These are phyloP conservation scores for Phengaris arion DNA, from an alignment of 2,888 invertebrate genomes.

Conservation along the genomic window DNA sequence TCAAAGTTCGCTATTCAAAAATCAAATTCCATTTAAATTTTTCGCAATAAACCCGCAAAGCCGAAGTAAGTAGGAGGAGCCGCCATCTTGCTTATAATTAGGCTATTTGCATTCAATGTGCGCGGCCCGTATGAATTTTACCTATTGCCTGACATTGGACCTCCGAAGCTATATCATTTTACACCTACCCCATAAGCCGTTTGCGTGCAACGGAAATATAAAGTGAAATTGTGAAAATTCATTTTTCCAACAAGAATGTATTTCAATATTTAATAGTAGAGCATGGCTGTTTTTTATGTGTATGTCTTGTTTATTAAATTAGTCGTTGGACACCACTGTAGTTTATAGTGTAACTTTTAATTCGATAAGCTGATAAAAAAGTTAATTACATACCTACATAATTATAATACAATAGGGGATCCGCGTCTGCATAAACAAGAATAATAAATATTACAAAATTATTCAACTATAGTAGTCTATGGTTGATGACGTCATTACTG, in stretches of 20 bases:
- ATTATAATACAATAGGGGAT: no score
- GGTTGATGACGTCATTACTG: constrained; percentile 31
- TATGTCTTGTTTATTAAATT: no score
- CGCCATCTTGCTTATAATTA: constrained; percentile 76
- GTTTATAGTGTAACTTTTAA: no score
- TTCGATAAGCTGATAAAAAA: no score
- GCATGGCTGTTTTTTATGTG: no score
- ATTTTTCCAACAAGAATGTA: not conserved
- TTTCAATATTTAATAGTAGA: not conserved
- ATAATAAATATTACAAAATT: not conserved
- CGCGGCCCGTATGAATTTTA: constrained; percentile 74
- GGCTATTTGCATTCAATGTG: constrained; percentile 72
- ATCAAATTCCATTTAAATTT: constrained; percentile 42
- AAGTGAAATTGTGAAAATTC: constrained; percentile 20
- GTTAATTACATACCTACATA: no score
- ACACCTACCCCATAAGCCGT: constrained; percentile 56
- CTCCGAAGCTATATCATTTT: constrained; percentile 75
- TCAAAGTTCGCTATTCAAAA: constrained; percentile 21
- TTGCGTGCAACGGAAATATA: constrained; percentile 26
- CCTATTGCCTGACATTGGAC: constrained; percentile 79
- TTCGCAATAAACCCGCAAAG: constrained; percentile 52
- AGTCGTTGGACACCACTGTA: no score
- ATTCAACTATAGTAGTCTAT: not conserved
- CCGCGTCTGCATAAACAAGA: no score
- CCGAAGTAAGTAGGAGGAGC: constrained; percentile 42